A percentile compares a stretch with the other conserved stretches of the same genome.
phyloP scores from a whole-genome alignment of 2,113 vertebrate species.

The Prunella fulvescens region DNA sequence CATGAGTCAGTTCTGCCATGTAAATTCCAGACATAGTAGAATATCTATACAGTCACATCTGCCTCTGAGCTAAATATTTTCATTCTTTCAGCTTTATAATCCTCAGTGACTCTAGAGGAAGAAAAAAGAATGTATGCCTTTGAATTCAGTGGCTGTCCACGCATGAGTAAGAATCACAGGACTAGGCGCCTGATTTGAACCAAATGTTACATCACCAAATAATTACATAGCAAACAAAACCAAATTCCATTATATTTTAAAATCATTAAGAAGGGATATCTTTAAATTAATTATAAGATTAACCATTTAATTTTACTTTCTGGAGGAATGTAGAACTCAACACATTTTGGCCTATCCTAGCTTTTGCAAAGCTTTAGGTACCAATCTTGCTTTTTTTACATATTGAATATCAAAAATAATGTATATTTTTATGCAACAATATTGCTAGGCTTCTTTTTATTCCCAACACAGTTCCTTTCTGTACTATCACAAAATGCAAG shows the following conservation, averaged over 20 bases:
- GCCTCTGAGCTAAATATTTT: constrained; percentile 31
- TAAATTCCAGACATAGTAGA: constrained; percentile 2
- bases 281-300: not conserved
- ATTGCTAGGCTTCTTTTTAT: not conserved
- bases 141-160: not conserved
- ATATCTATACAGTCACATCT: not conserved
- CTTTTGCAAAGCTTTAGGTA: not conserved
- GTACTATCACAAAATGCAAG: not conserved
- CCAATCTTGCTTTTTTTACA: not conserved
- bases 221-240: not conserved
- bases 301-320: not conserved
- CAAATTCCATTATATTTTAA: not conserved
- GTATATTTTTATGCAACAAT: not conserved
- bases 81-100: constrained; percentile 11
- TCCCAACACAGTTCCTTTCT: not conserved
- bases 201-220: not conserved
- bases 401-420: not conserved
- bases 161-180: not conserved
- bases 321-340: not conserved
- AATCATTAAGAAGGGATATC: not conserved
- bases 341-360: not conserved
- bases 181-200: not conserved
- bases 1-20: constrained; percentile 14
- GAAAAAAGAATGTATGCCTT: not conserved
- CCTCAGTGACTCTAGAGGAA: not conserved